These are phyloP conservation scores for Chironomus striatipennis DNA, from an alignment of 1,140 invertebrate genomes.

Conservation along the genomic window DNA sequence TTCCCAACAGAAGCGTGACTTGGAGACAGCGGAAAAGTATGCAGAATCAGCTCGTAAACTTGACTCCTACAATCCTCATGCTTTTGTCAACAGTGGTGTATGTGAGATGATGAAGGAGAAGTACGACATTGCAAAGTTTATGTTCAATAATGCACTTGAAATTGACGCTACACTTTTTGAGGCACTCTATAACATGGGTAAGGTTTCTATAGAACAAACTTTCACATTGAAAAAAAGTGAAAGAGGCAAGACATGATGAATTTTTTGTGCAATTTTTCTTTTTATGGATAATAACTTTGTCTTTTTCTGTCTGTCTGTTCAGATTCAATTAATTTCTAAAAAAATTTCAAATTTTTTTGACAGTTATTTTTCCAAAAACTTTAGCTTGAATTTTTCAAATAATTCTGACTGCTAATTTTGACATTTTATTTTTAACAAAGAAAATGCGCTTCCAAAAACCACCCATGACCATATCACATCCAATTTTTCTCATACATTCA, in stretches of 20 bases:
- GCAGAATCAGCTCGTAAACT: conserved; percentile 64
- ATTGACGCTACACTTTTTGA: conserved; percentile 79
- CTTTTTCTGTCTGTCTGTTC: too few species aligned
- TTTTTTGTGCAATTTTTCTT: too few species aligned
- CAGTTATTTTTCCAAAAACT: conserved; percentile 24
- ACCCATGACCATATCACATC: too few species aligned
- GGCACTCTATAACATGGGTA: conserved; percentile 85
- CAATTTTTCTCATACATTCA: too few species aligned
- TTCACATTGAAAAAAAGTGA: conserved; percentile 23
- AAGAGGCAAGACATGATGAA: neutral
- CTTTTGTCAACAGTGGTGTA: conserved; percentile 84
- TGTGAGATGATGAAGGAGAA: conserved; percentile 66
- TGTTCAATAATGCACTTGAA: conserved; percentile 68
- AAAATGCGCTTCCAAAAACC: too few species aligned
- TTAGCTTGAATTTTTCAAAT: neutral
- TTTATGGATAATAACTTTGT: too few species aligned
- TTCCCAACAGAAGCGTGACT: conserved; percentile 65
- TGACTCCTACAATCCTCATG: conserved; percentile 72
- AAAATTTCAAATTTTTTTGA: conserved; percentile 25
- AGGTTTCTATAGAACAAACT: conserved; percentile 23
- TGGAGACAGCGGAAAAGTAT: conserved; percentile 74
- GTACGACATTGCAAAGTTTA: conserved; percentile 63
- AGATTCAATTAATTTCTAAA: too few species aligned
- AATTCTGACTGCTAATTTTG: too few species aligned
- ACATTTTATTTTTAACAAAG: too few species aligned